Evolutionary conservation across 2,113 vertebrate species (phyloP), one percentile per base, ranked within the genome.

Genomic region (Donacobius atricapilla): DNA sequence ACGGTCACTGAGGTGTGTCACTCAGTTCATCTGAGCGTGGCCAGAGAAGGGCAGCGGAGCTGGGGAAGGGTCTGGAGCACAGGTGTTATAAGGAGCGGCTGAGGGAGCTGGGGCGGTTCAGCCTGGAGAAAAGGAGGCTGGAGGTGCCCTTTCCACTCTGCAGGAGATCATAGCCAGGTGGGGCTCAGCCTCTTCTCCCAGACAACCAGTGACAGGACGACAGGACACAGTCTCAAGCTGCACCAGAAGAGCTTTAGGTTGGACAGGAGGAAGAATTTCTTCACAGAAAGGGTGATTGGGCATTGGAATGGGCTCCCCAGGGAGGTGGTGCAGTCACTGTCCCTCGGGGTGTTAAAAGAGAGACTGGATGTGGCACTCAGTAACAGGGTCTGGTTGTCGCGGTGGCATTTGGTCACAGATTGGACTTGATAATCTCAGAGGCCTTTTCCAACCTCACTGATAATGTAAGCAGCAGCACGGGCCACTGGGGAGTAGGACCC

Each of bases 71-170:
- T 27, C 81, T 39, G 58, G 47, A 47, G 69, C 58, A 56, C 40
- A 18, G 2, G 48, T 45, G 7, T 16, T 15, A 1, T 0, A 6
- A 27, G 48, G 7, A 45, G 17, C 1, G 0, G 28, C n/a, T 23
- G 50, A 73, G 69, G 48, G 48, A 56, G 23, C n/a, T 3, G 50
- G 15, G 11, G 18, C 2, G 47, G 69, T 10, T 54, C 8, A 33
- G 23, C 22, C 40, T 33, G 40, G 5, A 33, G n/a, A 50, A 30
- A 30, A 50, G 17, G 27, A 53, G 15, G 40, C 50, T n/a, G 6
- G 9, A 30, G 40, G 33, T 21, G 47, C 31, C 17, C 13, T 27
- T 23, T 13, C 2, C n/a, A 15, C 18, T 35, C 18, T 39, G 27
- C 39, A 50, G 44, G 21, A 33, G 15, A 37, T 45, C 40, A 12